Percentiles rank a stretch among this genome's conserved stretches.
Conservation (phyloP, 1,140 invertebrate genomes). For the Drosophila tani region DNA sequence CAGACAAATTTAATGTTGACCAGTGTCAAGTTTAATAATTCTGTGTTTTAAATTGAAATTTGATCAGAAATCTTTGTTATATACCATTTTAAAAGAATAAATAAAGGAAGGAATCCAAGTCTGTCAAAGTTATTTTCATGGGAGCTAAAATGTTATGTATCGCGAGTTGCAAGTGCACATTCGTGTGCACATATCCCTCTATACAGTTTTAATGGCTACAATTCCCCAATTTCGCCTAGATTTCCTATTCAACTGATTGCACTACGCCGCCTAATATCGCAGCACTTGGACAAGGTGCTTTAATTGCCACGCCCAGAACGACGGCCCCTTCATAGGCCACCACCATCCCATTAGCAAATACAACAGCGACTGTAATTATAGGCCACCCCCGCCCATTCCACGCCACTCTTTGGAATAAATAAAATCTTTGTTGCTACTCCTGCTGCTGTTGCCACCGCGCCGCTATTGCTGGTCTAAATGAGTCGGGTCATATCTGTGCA, state of each 20-base stretch:
- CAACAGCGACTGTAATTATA: conserved; percentile 65
- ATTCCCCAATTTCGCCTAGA: conserved; percentile 15
- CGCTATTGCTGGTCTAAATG: conserved; percentile 52
- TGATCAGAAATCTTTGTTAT: not conserved
- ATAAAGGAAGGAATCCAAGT: not conserved
- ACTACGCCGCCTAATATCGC: conserved; percentile 41
- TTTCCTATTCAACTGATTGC: conserved; percentile 43
- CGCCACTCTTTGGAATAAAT: conserved; percentile 38
- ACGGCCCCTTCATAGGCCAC: conserved; percentile 35
- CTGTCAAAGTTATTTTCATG: not conserved
- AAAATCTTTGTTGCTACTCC: conserved; percentile 53
- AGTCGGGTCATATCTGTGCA: conserved; percentile 61
- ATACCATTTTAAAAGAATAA: not conserved
- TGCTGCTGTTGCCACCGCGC: not conserved
- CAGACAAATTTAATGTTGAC: not conserved
- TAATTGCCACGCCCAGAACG: conserved; percentile 52
- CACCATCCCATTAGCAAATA: conserved; percentile 59
- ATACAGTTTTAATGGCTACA: conserved; percentile 30
- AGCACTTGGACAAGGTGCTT: conserved; percentile 58
- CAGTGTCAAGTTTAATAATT: not conserved
- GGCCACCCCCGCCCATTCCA: not conserved
- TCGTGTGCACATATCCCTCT: too few species aligned
- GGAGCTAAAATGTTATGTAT: not conserved
- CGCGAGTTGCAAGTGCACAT: not conserved
- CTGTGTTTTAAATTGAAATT: not conserved